A percentile compares a stretch with the other conserved stretches of the same genome.
These are phyloP conservation scores for Petrolisthes cinctipes DNA, from an alignment of 2,888 invertebrate genomes.

Conservation along the genomic window DNA sequence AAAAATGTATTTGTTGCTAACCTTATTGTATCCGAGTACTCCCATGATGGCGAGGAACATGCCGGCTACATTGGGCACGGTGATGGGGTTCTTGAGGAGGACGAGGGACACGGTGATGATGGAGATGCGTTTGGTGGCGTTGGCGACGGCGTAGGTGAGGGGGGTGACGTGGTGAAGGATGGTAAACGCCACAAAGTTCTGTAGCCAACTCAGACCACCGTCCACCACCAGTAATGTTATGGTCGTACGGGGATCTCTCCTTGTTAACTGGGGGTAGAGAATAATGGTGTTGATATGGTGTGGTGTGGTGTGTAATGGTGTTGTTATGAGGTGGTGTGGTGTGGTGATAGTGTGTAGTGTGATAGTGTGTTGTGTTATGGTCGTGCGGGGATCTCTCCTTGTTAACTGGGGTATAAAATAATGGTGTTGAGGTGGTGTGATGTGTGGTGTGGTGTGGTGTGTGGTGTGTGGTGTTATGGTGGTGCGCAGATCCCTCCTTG, in stretches of 20 bases:
- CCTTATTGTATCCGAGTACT: slow-evolving; percentile 91
- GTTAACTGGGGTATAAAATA: no score
- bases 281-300: background rate
- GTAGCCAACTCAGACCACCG: slow-evolving; percentile 91
- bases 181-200: slow-evolving; percentile 95
- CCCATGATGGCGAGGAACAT: slow-evolving; percentile 92
- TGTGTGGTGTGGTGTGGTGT: no score
- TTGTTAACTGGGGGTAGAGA: slow-evolving; percentile 30
- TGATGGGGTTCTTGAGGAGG: slow-evolving; percentile 91
- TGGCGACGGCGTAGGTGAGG: slow-evolving; percentile 94
- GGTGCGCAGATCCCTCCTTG: no score
- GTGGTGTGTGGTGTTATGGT: no score
- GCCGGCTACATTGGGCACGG: slow-evolving; percentile 85
- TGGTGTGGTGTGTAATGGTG: background rate
- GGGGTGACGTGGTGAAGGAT: slow-evolving; percentile 89
- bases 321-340: no score
- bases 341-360: no score
- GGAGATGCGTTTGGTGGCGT: slow-evolving; percentile 92
- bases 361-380: no score
- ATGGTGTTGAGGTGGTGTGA: no score
- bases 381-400: no score
- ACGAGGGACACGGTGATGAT: slow-evolving; percentile 90
- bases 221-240: slow-evolving; percentile 79
- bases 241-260: slow-evolving; percentile 55
- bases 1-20: slow-evolving; percentile 68